These are phyloP conservation scores for Psephotus haematonotus DNA, from an alignment of 2,113 vertebrate genomes.

Conservation along the genomic window DNA sequence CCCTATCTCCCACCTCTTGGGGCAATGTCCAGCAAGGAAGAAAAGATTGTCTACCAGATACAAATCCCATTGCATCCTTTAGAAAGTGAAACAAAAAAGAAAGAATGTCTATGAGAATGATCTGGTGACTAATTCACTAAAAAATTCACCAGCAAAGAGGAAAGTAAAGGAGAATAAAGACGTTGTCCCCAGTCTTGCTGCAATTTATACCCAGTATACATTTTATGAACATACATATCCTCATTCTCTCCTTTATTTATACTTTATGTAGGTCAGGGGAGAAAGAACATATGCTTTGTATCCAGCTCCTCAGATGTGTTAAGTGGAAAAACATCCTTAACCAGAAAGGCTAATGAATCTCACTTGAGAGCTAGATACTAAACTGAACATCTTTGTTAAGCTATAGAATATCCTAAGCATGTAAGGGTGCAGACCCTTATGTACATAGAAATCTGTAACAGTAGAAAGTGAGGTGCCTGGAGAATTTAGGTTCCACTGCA, in stretches of 20 bases:
- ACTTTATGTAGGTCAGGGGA: not conserved
- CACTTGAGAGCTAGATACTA: not conserved
- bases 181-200: not conserved
- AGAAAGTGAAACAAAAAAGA: not conserved
- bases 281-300: not conserved
- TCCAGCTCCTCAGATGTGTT: not conserved
- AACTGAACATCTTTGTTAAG: not conserved
- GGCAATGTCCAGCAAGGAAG: not conserved
- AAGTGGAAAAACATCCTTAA: not conserved
- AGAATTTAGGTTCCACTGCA: not conserved
- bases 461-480: not conserved
- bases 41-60: not conserved
- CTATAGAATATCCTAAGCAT: not conserved
- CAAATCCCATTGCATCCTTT: not conserved
- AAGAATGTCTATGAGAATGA: not conserved
- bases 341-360: not conserved
- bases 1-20: not conserved
- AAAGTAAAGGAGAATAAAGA: not conserved
- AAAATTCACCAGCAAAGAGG: not conserved
- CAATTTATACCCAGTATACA: not conserved
- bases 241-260: not conserved
- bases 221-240: not conserved
- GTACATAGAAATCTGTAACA: not conserved
- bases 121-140: not conserved
- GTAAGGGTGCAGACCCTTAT: not conserved